phyloP scores from a whole-genome alignment of 2,888 invertebrate genomes.

The Camptogramma bilineatum region DNA sequence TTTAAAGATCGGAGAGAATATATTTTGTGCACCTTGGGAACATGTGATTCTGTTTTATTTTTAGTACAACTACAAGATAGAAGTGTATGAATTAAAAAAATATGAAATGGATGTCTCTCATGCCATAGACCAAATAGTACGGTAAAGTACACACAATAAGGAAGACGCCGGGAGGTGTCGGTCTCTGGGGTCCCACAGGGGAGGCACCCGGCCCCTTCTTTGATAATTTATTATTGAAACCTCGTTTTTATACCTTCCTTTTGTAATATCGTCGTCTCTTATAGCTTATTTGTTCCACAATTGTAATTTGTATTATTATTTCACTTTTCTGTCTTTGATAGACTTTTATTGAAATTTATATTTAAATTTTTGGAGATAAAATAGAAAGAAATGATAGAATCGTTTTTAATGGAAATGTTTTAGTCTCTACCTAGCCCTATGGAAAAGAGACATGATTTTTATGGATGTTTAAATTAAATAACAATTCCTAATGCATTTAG shows the following conservation, averaged over 20 bases:
- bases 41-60: too few species aligned
- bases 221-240: conserved; percentile 49
- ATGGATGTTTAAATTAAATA: too few species aligned
- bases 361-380: too few species aligned
- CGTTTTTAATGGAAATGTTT: too few species aligned
- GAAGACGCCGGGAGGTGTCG: conserved; percentile 74
- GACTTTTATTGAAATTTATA: conserved; percentile 36
- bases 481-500: background rate
- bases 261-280: conserved; percentile 44
- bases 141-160: conserved; percentile 72
- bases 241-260: conserved; percentile 46
- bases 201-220: conserved; percentile 40
- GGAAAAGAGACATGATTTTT: too few species aligned
- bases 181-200: conserved; percentile 57
- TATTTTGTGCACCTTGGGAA: too few species aligned
- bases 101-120: background rate
- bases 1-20: too few species aligned
- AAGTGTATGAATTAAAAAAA: too few species aligned
- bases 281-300: conserved; percentile 44
- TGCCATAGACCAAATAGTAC: conserved; percentile 46
- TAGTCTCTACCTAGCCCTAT: background rate
- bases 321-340: conserved; percentile 36
- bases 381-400: background rate
- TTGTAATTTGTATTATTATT: conserved; percentile 44
- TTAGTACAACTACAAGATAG: too few species aligned